Base-by-base conservation (phyloP, 2,888 invertebrate genomes). In the Torymus aiolomorphi region DNA sequence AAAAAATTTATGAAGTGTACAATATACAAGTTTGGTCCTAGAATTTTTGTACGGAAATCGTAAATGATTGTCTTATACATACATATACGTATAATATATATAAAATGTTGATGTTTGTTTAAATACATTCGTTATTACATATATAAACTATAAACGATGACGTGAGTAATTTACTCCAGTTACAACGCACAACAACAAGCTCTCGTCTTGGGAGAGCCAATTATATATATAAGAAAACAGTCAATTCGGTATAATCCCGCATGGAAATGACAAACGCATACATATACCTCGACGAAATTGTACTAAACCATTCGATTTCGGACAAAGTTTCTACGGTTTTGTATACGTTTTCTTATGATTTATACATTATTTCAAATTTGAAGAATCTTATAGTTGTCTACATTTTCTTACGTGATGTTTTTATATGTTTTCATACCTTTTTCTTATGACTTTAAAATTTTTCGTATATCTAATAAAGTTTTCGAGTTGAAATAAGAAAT, bases 21-120 rank as follows among this genome's bases (percentile, higher is more conserved):
- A 71, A 57, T 51, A 78, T 57, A 76, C 70, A 67, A 79, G 76
- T 77, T 80, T 74, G 76, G 73, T 71, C 54, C 70, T 74, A 79
- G 77, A 70, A 79, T 81, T 82, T 80, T 77, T 82, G 75, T 79
- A 78, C 70, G 76, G 49, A 72, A 76, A 63, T 61, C 77, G 62
- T 78, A 70, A 70, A 65, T 54, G 52, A 57, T 66, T 69, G 57
- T 75, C 63, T 56, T 74, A 71, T 70, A 63, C 56, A 70, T 71
- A 70, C 57, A 52, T 70, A 71, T 70, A 63, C 54, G 65, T 71
- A 70, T 72, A 71, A 72, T 71, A 78, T 52, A 73, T 54, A 73
- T 63, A 69, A 74, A 74, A 67, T 78, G 67, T 77, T 59, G n/a
- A 52, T 66, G 49, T 73, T 59, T 73, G 42, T 75, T 80, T 72